Conservation (phyloP, 2,888 invertebrate genomes). For the Ernsta delagoae region DNA sequence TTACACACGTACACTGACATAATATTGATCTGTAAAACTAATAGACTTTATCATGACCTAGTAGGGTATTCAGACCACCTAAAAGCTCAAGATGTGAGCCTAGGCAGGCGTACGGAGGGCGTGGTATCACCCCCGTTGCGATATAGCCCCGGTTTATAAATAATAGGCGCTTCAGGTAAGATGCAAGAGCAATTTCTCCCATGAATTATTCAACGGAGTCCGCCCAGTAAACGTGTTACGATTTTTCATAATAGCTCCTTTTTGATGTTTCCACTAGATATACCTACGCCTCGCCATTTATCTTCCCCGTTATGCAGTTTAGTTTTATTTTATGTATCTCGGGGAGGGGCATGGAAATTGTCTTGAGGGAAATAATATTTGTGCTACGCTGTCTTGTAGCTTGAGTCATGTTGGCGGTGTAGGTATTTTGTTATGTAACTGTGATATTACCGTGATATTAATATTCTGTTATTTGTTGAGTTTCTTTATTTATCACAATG, state of each 20-base stretch:
- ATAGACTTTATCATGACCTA: no score
- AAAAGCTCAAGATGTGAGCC: conserved; percentile 4
- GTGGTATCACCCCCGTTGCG: conserved; percentile 54
- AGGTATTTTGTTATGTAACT: no score
- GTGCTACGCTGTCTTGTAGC: conserved; percentile 19
- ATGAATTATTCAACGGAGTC: conserved; percentile 79
- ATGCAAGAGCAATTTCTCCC: conserved; percentile 45
- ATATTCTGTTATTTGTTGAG: no score
- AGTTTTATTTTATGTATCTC: conserved; percentile 53
- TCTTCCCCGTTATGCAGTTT: conserved; percentile 70
- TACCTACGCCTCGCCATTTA: conserved; percentile 44
- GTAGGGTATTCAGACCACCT: neutral
- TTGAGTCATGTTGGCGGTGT: neutral
- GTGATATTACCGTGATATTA: no score
- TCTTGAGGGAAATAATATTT: conserved; percentile 42
- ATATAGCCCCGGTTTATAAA: conserved; percentile 67
- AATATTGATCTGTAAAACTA: no score
- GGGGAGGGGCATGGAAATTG: conserved; percentile 40
- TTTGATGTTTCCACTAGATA: conserved; percentile 64
- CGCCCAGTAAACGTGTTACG: conserved; percentile 81
- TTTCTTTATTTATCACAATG: no score
- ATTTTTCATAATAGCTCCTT: conserved; percentile 82
- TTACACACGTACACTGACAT: no score
- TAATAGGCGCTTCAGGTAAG: conserved; percentile 68
- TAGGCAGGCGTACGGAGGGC: conserved; percentile 47